Percentiles rank a stretch among this genome's conserved stretches.
Evolutionary conservation across 2,113 vertebrate genomes (phyloP).

Genomic region (Zapornia atra): DNA sequence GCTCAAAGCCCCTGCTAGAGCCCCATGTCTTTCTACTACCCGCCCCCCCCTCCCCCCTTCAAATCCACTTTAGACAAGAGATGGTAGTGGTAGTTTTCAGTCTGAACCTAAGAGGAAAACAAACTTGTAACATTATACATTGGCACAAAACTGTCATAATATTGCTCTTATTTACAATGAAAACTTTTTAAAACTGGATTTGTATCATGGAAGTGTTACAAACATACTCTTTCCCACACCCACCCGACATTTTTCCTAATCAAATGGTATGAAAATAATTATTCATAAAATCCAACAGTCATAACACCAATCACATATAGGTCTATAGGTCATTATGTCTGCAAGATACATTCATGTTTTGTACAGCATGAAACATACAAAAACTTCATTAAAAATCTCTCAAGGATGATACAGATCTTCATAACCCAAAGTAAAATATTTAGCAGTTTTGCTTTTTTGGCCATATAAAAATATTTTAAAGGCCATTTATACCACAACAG

Average conservation of each 20-base stretch:
- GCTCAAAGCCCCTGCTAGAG: conserved; percentile 11
- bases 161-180: conserved; percentile 76
- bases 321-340: conserved; percentile 63
- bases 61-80: conserved; percentile 52
- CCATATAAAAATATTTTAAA: conserved; percentile 79
- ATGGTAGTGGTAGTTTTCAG: conserved; percentile 54
- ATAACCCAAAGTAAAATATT: conserved; percentile 69
- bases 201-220: conserved; percentile 63
- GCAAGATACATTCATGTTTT: conserved; percentile 83
- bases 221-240: conserved; percentile 40
- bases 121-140: conserved; percentile 50
- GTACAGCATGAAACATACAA: conserved; percentile 81
- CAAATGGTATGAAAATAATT: conserved; percentile 77
- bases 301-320: conserved; percentile 66
- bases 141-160: conserved; percentile 73
- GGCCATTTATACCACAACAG: conserved; percentile 76
- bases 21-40: conserved; percentile 17
- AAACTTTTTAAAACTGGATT: conserved; percentile 67
- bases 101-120: conserved; percentile 56
- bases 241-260: conserved; percentile 49
- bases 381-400: conserved; percentile 61
- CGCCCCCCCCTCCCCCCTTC: neutral
- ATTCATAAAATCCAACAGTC: conserved; percentile 75
- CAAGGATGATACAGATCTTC: conserved; percentile 69
- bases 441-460: conserved; percentile 60